phyloP scores from a whole-genome alignment of 2,888 invertebrate species.

The Empis livida region DNA sequence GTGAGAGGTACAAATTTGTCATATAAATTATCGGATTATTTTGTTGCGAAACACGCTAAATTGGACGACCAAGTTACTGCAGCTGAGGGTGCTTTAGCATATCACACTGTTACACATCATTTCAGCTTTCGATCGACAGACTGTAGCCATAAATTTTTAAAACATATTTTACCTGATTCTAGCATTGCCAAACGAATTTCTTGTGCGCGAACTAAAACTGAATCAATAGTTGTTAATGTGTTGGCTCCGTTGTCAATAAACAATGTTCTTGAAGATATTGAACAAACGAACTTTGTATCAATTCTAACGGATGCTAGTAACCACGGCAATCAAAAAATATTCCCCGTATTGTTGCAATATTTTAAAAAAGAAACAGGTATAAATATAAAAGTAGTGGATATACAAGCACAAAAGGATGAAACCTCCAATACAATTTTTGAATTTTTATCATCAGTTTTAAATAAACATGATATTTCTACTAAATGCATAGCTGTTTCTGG shows the following conservation, averaged over 20 bases:
- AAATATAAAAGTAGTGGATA: slow-evolving; percentile 11
- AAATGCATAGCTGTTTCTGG: slow-evolving; percentile 9
- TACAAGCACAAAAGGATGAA: slow-evolving; percentile 5
- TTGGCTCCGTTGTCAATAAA: neutral
- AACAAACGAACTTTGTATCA: slow-evolving; percentile 7
- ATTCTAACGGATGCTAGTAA: slow-evolving; percentile 15
- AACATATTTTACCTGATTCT: slow-evolving; percentile 15
- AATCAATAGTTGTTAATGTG: neutral
- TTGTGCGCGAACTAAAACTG: neutral
- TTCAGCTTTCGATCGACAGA: slow-evolving; percentile 17
- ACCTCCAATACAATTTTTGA: slow-evolving; percentile 4
- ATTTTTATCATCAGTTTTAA: slow-evolving; percentile 2
- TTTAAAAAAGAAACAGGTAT: slow-evolving; percentile 14
- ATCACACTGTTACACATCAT: slow-evolving; percentile 18
- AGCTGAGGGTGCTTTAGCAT: slow-evolving; percentile 18
- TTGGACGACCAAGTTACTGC: slow-evolving; percentile 8
- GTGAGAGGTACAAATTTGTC: slow-evolving; percentile 1
- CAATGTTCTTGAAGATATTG: neutral
- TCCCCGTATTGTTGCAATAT: slow-evolving; percentile 15
- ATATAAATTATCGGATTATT: slow-evolving; percentile 4
- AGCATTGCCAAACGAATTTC: slow-evolving; percentile 12
- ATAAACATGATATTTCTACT: slow-evolving; percentile 3
- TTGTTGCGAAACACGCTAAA: slow-evolving; percentile 3
- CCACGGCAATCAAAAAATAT: slow-evolving; percentile 14
- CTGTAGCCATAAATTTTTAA: slow-evolving; percentile 14